Percentiles rank a stretch among this genome's conserved stretches.
Conservation (phyloP, 1,140 invertebrate genomes). For the Pomacea maculata region DNA sequence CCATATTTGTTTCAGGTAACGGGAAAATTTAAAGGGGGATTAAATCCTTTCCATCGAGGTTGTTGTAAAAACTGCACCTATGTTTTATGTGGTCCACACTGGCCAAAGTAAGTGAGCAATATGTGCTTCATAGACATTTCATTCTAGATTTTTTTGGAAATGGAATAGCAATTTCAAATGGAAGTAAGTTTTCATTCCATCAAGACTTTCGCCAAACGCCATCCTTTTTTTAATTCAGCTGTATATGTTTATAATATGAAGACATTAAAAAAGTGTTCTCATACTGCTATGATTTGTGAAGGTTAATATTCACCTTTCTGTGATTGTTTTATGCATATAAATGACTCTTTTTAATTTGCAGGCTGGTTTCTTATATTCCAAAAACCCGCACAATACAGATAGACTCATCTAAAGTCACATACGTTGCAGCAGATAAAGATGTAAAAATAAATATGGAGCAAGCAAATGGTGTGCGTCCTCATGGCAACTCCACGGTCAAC, state of each 20-base stretch:
- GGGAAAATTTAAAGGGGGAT: slow-evolving; percentile 96
- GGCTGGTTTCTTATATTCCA: slow-evolving; percentile 63
- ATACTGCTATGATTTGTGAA: no score
- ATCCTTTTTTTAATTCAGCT: no score
- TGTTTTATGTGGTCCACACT: slow-evolving; percentile 94
- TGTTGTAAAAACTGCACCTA: slow-evolving; percentile 95
- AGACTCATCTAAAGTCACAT: slow-evolving; percentile 58
- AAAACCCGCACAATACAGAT: slow-evolving; percentile 64
- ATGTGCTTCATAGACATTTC: not conserved
- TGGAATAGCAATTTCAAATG: not conserved
- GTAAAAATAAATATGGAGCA: slow-evolving; percentile 97
- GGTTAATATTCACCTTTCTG: not conserved
- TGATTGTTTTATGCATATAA: slow-evolving; percentile 15
- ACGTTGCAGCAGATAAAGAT: slow-evolving; percentile 74
- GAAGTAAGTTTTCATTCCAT: not conserved
- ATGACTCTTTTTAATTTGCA: slow-evolving; percentile 39
- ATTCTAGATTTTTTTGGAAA: not conserved
- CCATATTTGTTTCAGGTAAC: slow-evolving; percentile 75
- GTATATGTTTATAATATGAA: no score
- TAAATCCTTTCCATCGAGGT: slow-evolving; percentile 95
- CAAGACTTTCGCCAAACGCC: not conserved
- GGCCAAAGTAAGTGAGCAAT: slow-evolving; percentile 81
- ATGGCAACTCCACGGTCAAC: slow-evolving; percentile 71
- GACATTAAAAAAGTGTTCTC: no score
- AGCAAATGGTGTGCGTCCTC: slow-evolving; percentile 81